Base-by-base conservation (phyloP, 2,888 invertebrate species). In the Acrocera orbiculus region DNA sequence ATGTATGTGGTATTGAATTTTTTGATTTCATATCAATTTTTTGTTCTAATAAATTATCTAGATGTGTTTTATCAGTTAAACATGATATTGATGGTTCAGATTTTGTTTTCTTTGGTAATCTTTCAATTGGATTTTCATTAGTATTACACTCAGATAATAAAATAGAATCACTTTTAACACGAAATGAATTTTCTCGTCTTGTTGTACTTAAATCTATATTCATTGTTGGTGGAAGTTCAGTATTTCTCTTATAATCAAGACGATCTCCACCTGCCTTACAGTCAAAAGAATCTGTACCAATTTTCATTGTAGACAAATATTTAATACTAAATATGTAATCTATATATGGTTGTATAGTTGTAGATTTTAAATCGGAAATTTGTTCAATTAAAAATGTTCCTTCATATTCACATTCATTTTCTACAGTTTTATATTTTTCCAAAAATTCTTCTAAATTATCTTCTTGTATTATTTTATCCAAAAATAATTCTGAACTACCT, bases 401-500 rank as follows among this genome's bases (percentile, higher is more conserved):
- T 5, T 40, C 35, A n/a, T 10, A 20, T 33, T 36, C 38, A 17
- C 26, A 32, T 8, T 35, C 35, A 20, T 36, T 36, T 15, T 39
- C 25, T 14, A 25, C 29, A 10, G 10, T 13, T 4, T 24, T 31
- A 27, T 30, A 34, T 4, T 13, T 30, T 14, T 10, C 10, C 10
- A 37, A 8, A 27, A 54, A 36, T 42, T 49, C 9, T 19, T 37
- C 26, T 10, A 40, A 27, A 23, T 16, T 23, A 14, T 51, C 42
- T 9, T 41, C 46, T 14, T 50, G 49, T 10, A 55, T 15, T 1
- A 51, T 30, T 26, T 49, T 44, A 0, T 40, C 39, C 27, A 54
- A 52, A 32, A 49, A 46, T 41, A 55, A 47, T 6, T 46, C 46
- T 31, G 50, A 48, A 19, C 47, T 49, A 19, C 53, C 56, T 51